Evolutionary conservation across 2,888 invertebrate genomes (phyloP), one percentile per base, ranked within the genome.

Genomic region (Thalpophila matura): DNA sequence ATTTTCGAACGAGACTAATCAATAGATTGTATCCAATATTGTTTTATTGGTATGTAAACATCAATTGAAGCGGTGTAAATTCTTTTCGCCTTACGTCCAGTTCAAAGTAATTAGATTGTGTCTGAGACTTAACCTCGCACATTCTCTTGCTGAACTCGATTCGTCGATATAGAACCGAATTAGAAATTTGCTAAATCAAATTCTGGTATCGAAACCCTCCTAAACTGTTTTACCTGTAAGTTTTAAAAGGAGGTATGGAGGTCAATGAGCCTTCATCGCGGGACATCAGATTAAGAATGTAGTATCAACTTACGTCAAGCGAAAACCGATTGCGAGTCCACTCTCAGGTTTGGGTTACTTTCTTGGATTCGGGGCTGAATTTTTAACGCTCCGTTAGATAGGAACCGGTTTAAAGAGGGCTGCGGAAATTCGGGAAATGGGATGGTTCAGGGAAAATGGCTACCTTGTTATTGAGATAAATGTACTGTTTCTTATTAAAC

Each of bases 351-450:
- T 20, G 46, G 64, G 42, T 61, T 57, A 38, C 50, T 53, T 55
- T 45, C 74, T 72, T 51, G 53, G 12, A 68, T 63, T 51, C 50
- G 49, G 38, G 22, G 50, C 40, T 74, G 68, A 67, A 76, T 76
- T 63, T 72, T 67, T 76, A 72, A 72, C 72, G 73, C 72, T 58
- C 47, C 42, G 43, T 75, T 75, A 71, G 58, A 56, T 33, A 42
- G 59, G 49, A 31, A 31, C 33, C 26, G 42, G 27, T n/a, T 51
- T 40, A 40, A 49, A 49, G 10, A 27, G n/a, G 45, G 35, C 22
- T 49, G 42, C 33, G 49, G 42, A 64, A 62, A 62, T 57, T 58
- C 50, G 31, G 14, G 42, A 42, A 60, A 56, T 29, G 55, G 37
- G 38, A 54, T 16, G 26, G n/a, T 43, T 18, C 35, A n/a, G 18